phyloP scores from a whole-genome alignment of 2,888 invertebrate species.

The Listrodromus nycthemerus region DNA sequence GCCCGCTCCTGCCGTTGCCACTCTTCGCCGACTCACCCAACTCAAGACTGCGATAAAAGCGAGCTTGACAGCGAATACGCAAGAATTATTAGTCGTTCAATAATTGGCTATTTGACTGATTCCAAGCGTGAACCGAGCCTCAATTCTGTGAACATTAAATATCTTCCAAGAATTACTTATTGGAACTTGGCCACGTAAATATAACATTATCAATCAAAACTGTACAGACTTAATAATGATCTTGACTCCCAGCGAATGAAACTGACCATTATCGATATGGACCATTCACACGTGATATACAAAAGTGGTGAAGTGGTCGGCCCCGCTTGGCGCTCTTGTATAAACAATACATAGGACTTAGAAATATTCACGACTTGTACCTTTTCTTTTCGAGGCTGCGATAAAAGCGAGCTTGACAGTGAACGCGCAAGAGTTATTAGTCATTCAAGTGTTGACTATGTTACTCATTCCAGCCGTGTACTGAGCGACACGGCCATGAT shows the following conservation, averaged over 20 bases:
- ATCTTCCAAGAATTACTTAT: neutral
- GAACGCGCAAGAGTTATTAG: conserved; percentile 32
- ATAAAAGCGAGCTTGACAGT: conserved; percentile 14
- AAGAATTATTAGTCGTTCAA: conserved; percentile 43
- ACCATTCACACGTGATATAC: too few relatives aligned
- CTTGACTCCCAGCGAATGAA: neutral
- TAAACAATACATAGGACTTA: neutral
- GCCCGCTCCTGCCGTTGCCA: neutral
- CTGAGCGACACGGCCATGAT: conserved; percentile 9
- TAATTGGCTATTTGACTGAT: conserved; percentile 39
- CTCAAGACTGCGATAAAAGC: neutral
- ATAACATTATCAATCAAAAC: neutral
- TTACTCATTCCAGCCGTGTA: conserved; percentile 24
- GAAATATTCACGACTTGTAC: neutral
- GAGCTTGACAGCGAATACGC: conserved; percentile 2
- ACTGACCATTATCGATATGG: neutral
- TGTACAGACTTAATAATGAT: neutral
- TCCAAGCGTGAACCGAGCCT: conserved; percentile 27
- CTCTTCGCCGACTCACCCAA: conserved; percentile 20
- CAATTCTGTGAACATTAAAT: neutral
- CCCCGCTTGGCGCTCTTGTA: neutral
- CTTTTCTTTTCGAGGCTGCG: neutral
- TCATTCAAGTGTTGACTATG: conserved; percentile 41
- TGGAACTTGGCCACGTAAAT: neutral
- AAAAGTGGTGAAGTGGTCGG: too few relatives aligned